phyloP scores from a whole-genome alignment of 23 tunicate genomes.

The Oikopleura dioica region DNA sequence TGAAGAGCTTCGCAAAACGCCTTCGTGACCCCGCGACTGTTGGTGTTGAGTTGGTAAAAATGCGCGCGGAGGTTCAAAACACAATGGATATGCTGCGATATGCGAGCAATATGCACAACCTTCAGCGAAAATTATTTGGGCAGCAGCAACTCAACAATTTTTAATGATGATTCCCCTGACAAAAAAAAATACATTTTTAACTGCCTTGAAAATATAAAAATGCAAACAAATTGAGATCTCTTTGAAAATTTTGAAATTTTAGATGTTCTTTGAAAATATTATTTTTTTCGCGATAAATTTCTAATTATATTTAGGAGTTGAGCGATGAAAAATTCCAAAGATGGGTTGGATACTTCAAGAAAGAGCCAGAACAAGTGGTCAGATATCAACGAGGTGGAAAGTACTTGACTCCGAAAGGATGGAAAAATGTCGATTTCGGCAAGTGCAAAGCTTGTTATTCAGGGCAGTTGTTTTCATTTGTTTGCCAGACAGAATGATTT shows the following conservation, averaged over 20 bases:
- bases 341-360: background rate
- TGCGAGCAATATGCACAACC: no score
- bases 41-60: background rate
- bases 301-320: background rate
- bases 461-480: no score
- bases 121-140: no score
- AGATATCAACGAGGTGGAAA: background rate
- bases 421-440: background rate
- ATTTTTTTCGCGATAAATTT: background rate
- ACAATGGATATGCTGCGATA: background rate
- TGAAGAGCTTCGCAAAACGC: no score
- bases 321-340: background rate
- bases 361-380: background rate
- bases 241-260: background rate
- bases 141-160: no score
- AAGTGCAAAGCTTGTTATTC: background rate
- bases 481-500: no score
- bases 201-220: no score
- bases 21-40: background rate
- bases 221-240: no score
- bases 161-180: constrained; percentile 8
- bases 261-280: background rate
- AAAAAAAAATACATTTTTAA: background rate
- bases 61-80: background rate
- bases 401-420: background rate